Conservation (phyloP, 2,888 invertebrate genomes). For the Unio delphinus region DNA sequence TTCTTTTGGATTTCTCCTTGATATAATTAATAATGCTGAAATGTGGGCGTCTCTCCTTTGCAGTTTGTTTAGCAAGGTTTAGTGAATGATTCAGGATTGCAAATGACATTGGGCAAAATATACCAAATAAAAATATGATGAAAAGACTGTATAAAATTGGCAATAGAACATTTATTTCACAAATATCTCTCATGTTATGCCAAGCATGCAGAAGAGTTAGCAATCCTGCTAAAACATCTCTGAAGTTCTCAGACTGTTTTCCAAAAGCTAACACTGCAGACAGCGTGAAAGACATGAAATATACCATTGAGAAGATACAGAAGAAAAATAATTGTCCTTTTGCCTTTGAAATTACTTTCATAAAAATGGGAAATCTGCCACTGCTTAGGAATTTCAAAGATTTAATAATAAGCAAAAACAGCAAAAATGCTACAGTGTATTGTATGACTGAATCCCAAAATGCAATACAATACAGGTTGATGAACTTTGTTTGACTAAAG, state of each 20-base stretch:
- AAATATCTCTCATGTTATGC: too few relatives aligned
- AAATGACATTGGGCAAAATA: too few relatives aligned
- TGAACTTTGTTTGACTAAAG: conserved; percentile 9
- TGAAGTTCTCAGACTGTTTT: conserved; percentile 14
- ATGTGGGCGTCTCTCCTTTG: too few relatives aligned
- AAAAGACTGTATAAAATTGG: too few relatives aligned
- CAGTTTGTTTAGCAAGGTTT: too few relatives aligned
- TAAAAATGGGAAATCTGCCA: conserved; percentile 22
- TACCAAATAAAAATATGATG: too few relatives aligned
- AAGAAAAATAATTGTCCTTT: conserved; percentile 14
- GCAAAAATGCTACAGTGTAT: conserved; percentile 23
- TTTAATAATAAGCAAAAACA: conserved; percentile 30
- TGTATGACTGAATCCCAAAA: conserved; percentile 23
- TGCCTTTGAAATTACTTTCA: conserved; percentile 15
- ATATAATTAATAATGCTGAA: too few relatives aligned
- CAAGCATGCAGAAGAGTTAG: too few relatives aligned
- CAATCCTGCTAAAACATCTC: background rate
- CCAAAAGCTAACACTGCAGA: conserved; percentile 29
- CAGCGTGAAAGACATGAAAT: conserved; percentile 22
- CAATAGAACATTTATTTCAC: too few relatives aligned
- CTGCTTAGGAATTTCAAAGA: conserved; percentile 32
- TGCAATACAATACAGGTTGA: conserved; percentile 32
- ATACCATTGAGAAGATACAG: conserved; percentile 10
- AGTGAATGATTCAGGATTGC: too few relatives aligned
- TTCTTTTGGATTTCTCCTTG: too few relatives aligned